These are phyloP conservation scores for Allygus modestus DNA, from an alignment of 2,888 invertebrate genomes.

Conservation along the genomic window DNA sequence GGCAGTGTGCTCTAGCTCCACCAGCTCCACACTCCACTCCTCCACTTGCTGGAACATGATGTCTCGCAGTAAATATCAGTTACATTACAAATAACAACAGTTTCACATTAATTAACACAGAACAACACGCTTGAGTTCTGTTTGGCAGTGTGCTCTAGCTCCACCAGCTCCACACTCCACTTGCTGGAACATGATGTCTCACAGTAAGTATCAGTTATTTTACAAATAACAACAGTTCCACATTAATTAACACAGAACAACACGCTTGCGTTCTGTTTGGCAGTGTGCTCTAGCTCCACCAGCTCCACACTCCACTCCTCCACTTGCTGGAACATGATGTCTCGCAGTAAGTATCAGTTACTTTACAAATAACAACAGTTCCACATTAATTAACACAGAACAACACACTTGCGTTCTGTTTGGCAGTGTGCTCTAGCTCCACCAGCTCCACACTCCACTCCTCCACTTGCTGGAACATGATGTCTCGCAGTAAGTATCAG, in stretches of 20 bases:
- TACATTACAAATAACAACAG: too few relatives aligned
- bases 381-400: too few relatives aligned
- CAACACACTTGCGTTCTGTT: slow-evolving; percentile 91
- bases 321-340: slow-evolving; percentile 87
- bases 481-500: not conserved
- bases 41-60: slow-evolving; percentile 94
- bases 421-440: slow-evolving; percentile 95
- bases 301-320: slow-evolving; percentile 96
- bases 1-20: slow-evolving; percentile 95
- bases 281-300: slow-evolving; percentile 94
- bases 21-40: slow-evolving; percentile 95
- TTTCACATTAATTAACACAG: too few relatives aligned
- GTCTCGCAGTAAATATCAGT: too few relatives aligned
- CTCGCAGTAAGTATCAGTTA: not conserved
- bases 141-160: slow-evolving; percentile 95
- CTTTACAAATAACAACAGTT: too few relatives aligned
- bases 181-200: slow-evolving; percentile 92
- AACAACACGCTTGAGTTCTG: slow-evolving; percentile 92
- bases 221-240: too few relatives aligned
- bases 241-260: slow-evolving; percentile 97
- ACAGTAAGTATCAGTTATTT: too few relatives aligned
- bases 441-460: slow-evolving; percentile 97
- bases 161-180: slow-evolving; percentile 97
- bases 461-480: slow-evolving; percentile 90
- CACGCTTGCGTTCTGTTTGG: slow-evolving; percentile 93